Evolutionary conservation across 2,113 vertebrate genomes (phyloP), one percentile per base, ranked within the genome.

Genomic region (Ctenomys sociabilis): DNA sequence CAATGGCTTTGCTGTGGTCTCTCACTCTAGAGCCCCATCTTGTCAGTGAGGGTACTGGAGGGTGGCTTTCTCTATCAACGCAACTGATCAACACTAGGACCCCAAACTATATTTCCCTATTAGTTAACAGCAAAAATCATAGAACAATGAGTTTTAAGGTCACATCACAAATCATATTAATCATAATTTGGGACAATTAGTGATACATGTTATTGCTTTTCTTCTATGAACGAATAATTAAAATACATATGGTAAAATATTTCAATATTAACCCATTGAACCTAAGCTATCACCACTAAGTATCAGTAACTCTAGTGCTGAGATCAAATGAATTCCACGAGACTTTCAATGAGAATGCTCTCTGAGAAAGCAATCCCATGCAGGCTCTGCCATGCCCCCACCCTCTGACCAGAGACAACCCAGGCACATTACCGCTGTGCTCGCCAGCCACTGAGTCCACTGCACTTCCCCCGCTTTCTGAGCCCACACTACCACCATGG

Each of bases 391-490:
- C 88, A 28, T 61, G 37, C 63, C 72, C 75, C 95, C 63, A 57
- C 88, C 92, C 96, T 40, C 54, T 32, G 49, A 83, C 85, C 92
- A 87, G 54, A 96, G 77, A 90, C 40, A 94, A 43, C 81, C 95
- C 63, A 28, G 93, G 22, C 85, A 91, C 28, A 95, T 99, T 98
- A 99, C 99, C 99, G 32, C 99, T 99, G 99, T 99, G 99, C 97
- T 99, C 99, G 85, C 99, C 99, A 2, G 99, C 99, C 93, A 99
- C 99, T 0, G 99, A 99, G 97, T 99, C 99, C 96, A 99, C 99
- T 0, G 99, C 99, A 35, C 99, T 99, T 94, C 99, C 99, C 11
- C 99, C 99, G 22, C 99, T 99, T 98, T 99, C 99, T 0, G 99
- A 99, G 98, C 99, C 99, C 98, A 99, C 99, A 21, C 99, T 99